Evolutionary conservation across 2,113 vertebrate species (phyloP), one percentile per base, ranked within the genome.

Genomic region (Sterna hirundo): DNA sequence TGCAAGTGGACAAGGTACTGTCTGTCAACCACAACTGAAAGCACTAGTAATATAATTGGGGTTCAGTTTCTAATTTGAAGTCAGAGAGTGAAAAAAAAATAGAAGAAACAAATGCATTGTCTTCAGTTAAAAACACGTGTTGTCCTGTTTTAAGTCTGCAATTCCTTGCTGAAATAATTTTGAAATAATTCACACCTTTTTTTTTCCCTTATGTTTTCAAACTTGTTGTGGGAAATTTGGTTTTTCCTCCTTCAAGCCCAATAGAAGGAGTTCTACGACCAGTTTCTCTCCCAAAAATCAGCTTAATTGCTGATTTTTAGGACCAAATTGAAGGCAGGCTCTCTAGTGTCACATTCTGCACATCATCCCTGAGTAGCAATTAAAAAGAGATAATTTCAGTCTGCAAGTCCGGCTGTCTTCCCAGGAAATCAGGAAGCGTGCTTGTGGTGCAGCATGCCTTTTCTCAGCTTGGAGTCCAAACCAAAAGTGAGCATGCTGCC

Each of bases 391-490:
- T 51, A 58, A 83, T 36, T 93, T 54, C 68, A 58, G 36, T 62
- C 83, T 91, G 60, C 27, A 71, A 75, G 64, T 68, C 38, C n/a
- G 7, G 3, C 69, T 91, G 60, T 76, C 75, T 93, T 90, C 29
- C 32, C 2, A 9, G 90, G 40, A 90, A 91, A 88, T 51, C 9
- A 2, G 46, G 38, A 87, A 76, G 16, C 5, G 2, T 72, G 7
- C 32, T 86, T 94, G 30, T 11, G 8, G 34, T 69, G 26, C 47
- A 72, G 32, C 15, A 79, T 1, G 11, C 12, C 69, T 91, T 93
- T 89, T 75, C 65, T 52, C 72, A 90, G 78, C 23, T 79, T 84
- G 38, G 52, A 49, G 15, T 64, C 36, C 77, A 91, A 90, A 83
- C 5, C 40, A 66, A 88, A 86, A 91, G 30, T 27, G 18, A 87